Evolutionary conservation across 2,888 invertebrate species (phyloP), one percentile per base, ranked within the genome.

Genomic region (Philereme vetulata): DNA sequence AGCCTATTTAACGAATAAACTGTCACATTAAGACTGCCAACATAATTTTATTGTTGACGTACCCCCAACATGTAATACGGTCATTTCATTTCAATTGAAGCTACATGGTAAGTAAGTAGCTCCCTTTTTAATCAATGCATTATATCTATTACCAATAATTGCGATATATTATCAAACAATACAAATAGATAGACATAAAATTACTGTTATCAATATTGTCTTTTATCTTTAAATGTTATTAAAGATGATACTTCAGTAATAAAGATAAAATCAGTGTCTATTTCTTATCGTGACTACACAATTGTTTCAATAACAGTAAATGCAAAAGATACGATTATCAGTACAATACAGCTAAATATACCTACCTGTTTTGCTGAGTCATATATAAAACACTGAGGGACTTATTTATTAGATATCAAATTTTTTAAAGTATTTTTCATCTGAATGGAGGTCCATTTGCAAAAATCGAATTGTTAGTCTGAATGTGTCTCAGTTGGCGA

Each of bases 141-240:
- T 78, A 70, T 69, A 74, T 70, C 73, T 80, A 42, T 80, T 85
- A 83, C 78, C 76, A 84, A 84, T 85, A 82, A 86, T 82, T 81
- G 74, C 75, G 84, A 90, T 90, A 85, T 78, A 77, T 85, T 89
- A 90, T 90, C 90, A 80, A 88, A 88, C 86, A 90, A 90, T 88
- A 88, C 86, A 83, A 85, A 85, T 79, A 85, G 78, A 87, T 84
- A 81, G 78, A 82, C 78, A 80, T 84, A 83, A 86, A 87, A 85
- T 89, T 85, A 84, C 77, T 81, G 77, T 80, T 88, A 90, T 90
- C 88, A 78, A 75, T 85, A 87, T 86, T 88, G 85, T 84, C 78
- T 86, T 84, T 83, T 88, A 90, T 90, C 88, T 85, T 82, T 82
- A 84, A 64, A 72, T 73, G 80, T 86, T 85, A 84, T 87, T 84